phyloP scores from a whole-genome alignment of 2,888 invertebrate genomes.

The Troglohyphantes excavatus region DNA sequence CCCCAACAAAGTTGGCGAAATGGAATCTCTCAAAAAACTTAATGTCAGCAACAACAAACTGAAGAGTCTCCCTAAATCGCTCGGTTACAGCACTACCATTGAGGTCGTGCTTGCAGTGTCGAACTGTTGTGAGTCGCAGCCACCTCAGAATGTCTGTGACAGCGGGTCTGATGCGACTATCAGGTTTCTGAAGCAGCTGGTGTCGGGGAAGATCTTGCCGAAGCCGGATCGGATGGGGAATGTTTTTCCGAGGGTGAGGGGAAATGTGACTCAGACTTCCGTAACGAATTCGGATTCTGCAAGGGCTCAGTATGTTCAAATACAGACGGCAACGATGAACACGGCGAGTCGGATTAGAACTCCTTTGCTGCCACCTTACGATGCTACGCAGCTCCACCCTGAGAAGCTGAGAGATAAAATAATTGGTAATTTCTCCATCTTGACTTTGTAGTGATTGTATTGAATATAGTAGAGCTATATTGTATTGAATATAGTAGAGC shows the following conservation, averaged over 20 bases:
- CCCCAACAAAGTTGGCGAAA: conserved; percentile 81
- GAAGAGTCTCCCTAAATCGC: conserved; percentile 81
- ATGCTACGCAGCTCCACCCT: conserved; percentile 81
- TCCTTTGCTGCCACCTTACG: conserved; percentile 82
- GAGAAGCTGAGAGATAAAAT: conserved; percentile 82
- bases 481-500: no score
- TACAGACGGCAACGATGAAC: conserved; percentile 82
- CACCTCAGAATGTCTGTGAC: conserved; percentile 82
- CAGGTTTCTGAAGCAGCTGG: conserved; percentile 81
- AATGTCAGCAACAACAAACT: conserved; percentile 82
- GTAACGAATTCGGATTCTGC: conserved; percentile 82
- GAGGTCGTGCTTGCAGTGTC: conserved; percentile 81
- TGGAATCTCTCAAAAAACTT: conserved; percentile 81
- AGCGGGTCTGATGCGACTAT: conserved; percentile 82
- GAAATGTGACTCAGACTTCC: conserved; percentile 82
- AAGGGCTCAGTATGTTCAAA: conserved; percentile 82
- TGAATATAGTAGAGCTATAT: no score
- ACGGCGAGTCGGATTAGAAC: conserved; percentile 82
- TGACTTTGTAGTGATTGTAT: no score
- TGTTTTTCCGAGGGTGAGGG: conserved; percentile 82
- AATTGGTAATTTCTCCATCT: no score
- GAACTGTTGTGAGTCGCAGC: conserved; percentile 81
- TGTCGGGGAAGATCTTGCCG: conserved; percentile 44
- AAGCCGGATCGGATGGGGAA: conserved; percentile 78
- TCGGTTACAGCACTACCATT: conserved; percentile 81